Evolutionary conservation across 2,888 invertebrate species (phyloP), one percentile per base, ranked within the genome.

Genomic region (Steinernema hermaphroditum): DNA sequence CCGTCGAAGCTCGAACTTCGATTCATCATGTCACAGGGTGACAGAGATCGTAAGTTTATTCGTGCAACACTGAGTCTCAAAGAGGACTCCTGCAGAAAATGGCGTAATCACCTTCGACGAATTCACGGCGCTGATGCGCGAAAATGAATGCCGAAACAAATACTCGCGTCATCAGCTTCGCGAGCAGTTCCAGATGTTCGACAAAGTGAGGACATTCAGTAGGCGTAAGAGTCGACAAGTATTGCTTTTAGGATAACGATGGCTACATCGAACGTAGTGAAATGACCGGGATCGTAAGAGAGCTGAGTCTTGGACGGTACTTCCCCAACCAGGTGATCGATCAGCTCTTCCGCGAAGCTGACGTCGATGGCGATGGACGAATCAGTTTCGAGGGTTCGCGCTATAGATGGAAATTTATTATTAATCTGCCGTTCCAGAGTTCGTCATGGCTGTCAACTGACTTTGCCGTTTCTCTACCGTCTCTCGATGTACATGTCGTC

Each of bases 21-120:
- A 19, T 74, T 84, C 29, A 81, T 85, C 70, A 85, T 85, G 84
- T 78, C 77, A 62, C 83, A 83, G 70, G 85, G 81, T 57, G 85
- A 85, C 76, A 79, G 82, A 68, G 85, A 85, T 74, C 78, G 85
- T 84, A 68, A 69, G 82, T 72, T 62, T 22, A 72, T n/a, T n/a
- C n/a, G n/a, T n/a, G n/a, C n/a, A n/a, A n/a, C n/a, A n/a, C n/a
- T n/a, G n/a, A n/a, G 19, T 24, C 9, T 32, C n/a, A 19, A 70
- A 54, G 34, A 8, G 8, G 14, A 16, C n/a, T 62, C 29, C 74
- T 83, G 43, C 74, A 85, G 85, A 81, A 68, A 84, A 85, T 75
- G 85, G 85, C 16, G 82, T 83, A 68, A 83, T 85, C 68, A 84
- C 83, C 1, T 83, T 84, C 71, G 84, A 85, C 74, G 85, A 85